Evolutionary conservation across 1,140 invertebrate genomes (phyloP).

Genomic region (Drosophila erecta): DNA sequence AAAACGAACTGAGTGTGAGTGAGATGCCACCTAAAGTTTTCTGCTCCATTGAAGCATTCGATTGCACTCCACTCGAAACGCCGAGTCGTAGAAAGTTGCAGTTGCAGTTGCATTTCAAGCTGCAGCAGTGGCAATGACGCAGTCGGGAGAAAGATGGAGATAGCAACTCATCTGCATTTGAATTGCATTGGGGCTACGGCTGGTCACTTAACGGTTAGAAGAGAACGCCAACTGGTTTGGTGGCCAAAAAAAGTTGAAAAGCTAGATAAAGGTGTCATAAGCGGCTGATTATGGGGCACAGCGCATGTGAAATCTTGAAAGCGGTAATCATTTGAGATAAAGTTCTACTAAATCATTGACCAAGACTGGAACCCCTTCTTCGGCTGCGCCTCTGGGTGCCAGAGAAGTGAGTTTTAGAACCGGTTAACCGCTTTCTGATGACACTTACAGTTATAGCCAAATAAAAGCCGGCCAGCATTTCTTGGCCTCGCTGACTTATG

Average conservation of each 20-base stretch:
- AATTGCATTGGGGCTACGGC: conserved; percentile 33
- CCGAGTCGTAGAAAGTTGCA: conserved; percentile 37
- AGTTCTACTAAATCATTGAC: conserved; percentile 19
- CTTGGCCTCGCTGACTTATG: conserved; percentile 29
- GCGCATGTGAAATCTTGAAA: conserved; percentile 6
- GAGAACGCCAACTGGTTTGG: conserved; percentile 45
- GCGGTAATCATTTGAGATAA: neutral
- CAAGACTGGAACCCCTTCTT: conserved; percentile 11
- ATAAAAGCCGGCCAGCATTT: conserved; percentile 38
- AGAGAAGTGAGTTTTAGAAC: conserved; percentile 45
- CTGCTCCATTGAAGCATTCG: conserved; percentile 82
- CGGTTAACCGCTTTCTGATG: conserved; percentile 68
- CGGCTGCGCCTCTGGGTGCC: conserved; percentile 26
- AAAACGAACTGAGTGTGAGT: neutral
- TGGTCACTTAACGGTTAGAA: conserved; percentile 55
- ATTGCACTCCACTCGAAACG: conserved; percentile 43
- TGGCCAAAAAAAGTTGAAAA: conserved; percentile 1
- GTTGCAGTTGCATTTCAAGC: conserved; percentile 28
- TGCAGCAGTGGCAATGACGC: conserved; percentile 34
- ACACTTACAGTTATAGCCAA: conserved; percentile 66
- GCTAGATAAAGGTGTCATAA: conserved; percentile 33
- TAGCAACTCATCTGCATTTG: conserved; percentile 52
- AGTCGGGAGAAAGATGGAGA: conserved; percentile 17
- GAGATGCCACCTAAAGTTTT: conserved; percentile 62
- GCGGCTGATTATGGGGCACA: conserved; percentile 14